These are phyloP conservation scores for Cepphus grylle DNA, from an alignment of 2,113 vertebrate species.

Conservation along the genomic window DNA sequence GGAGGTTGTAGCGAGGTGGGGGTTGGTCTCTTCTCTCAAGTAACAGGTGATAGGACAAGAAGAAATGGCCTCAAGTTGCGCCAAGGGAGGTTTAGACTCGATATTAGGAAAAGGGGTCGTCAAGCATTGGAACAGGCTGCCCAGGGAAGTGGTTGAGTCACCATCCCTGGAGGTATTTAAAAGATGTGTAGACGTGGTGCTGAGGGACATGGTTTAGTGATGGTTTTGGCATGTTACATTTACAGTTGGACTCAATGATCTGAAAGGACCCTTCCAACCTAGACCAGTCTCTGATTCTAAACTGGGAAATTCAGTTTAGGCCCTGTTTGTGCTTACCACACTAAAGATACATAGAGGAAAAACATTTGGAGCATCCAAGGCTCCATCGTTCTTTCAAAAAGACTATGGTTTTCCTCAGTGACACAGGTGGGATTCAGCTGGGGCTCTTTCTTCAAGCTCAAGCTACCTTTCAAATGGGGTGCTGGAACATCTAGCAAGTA, in stretches of 20 bases:
- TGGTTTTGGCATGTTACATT: neutral
- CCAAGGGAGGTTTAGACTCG: neutral
- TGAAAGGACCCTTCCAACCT: neutral
- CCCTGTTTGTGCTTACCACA: neutral
- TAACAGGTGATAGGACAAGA: neutral
- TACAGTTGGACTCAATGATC: neutral
- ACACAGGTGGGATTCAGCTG: accelerated
- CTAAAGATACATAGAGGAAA: neutral
- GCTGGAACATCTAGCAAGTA: neutral
- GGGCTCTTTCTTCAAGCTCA: neutral
- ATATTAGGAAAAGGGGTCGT: neutral
- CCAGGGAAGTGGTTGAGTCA: neutral
- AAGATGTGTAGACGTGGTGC: neutral
- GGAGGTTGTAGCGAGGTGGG: neutral
- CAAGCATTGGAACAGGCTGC: neutral
- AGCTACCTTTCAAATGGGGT: neutral
- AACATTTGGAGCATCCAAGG: neutral
- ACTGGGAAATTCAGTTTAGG: neutral
- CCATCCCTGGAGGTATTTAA: neutral
- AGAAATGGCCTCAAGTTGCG: neutral
- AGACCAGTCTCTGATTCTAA: neutral
- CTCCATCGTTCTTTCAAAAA: neutral
- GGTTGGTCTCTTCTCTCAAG: neutral
- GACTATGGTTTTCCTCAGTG: neutral
- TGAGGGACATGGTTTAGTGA: neutral